phyloP scores from a whole-genome alignment of 2,888 invertebrate species.

The Tyria jacobaeae region DNA sequence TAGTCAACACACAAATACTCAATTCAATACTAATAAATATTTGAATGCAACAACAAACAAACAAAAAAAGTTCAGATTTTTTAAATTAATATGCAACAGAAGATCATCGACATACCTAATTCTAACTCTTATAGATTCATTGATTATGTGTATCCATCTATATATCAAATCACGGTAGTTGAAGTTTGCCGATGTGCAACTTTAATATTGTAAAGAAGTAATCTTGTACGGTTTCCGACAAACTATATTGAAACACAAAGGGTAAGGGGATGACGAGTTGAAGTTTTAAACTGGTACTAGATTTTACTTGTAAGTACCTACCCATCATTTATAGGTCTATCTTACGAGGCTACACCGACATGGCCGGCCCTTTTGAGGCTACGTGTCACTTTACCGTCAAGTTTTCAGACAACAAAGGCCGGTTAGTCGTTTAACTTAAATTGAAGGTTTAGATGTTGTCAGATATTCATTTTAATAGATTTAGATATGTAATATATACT shows the following conservation, averaged over 20 bases:
- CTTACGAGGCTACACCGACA: neutral
- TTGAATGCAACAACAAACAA: too few species aligned
- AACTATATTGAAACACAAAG: neutral
- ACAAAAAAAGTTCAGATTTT: too few species aligned
- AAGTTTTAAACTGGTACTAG: neutral
- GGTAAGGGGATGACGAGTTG: neutral
- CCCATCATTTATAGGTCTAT: neutral
- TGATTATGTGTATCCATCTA: too few species aligned
- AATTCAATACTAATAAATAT: too few species aligned
- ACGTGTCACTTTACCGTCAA: neutral
- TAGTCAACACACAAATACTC: too few species aligned
- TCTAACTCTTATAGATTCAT: too few species aligned
- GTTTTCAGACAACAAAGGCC: neutral
- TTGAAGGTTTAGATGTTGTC: neutral
- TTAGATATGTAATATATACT: neutral
- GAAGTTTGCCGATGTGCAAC: too few species aligned
- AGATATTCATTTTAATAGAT: neutral
- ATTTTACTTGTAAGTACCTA: neutral
- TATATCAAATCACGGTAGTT: too few species aligned
- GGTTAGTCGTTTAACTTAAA: neutral
- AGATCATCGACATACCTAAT: too few species aligned
- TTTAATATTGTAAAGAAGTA: too few species aligned
- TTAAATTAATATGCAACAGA: too few species aligned
- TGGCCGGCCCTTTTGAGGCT: neutral
- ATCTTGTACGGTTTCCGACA: too few species aligned